Base-by-base conservation (phyloP, 2,888 invertebrate species). In the Isoperla grammatica region DNA sequence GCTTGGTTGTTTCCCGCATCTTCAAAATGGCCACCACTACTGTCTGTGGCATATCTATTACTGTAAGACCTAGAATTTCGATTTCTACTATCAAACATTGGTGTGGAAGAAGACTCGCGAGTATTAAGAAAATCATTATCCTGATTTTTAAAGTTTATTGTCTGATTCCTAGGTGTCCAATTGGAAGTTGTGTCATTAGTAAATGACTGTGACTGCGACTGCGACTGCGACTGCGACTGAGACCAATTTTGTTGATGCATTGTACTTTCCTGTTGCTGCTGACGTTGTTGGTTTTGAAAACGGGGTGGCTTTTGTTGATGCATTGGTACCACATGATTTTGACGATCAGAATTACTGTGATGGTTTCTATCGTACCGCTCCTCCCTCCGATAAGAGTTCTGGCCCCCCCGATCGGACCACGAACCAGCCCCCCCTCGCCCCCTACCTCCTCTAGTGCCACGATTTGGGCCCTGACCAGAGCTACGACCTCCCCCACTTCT, bases 281-380 rank as follows among this genome's bases (percentile, higher is more conserved):
- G 60, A 59, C 20, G 65, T 61, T 23, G 72, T 61, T 15, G 72
- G 71, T 65, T 64, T 56, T 65, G 64, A 57, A 65, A 65, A 19
- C 64, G 60, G n/a, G 65, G 65, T 12, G 65, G 65, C 53, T 64
- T 62, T 48, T 64, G 61, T 35, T 58, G 61, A 17, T 61, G 61
- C n/a, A 53, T 29, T 11, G 53, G 42, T 6, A 46, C 42, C 3
- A 17, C 49, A 8, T 29, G 29, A 8, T 29, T 29, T 53, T 53
- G 53, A 13, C 49, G 49, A 11, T 50, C 49, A 2, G 53, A 39
- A 6, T 53, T 37, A 19, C 20, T 19, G 12, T 39, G 53, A 3
- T 37, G 53, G 20, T 15, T 50, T 15, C 49, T 37, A 6, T 53
- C 39, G 37, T 35, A 53, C 37, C 49, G 22, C 15, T 50, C 49